Conservation (phyloP, 2,888 invertebrate species). For the Nomada lathburiana region DNA sequence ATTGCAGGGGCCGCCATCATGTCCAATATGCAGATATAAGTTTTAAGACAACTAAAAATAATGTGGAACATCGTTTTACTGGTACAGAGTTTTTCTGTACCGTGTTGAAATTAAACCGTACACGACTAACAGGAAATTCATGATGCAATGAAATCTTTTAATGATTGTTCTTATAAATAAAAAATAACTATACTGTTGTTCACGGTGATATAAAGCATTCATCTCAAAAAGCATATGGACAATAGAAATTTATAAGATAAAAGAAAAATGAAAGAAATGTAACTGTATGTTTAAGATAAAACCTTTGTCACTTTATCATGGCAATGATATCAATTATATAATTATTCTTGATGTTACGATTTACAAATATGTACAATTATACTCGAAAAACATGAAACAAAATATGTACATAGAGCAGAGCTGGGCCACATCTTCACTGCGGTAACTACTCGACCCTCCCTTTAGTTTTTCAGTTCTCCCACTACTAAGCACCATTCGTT, state of each 20-base stretch:
- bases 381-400: too few species aligned
- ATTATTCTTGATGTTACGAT: too few species aligned
- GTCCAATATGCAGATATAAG: conserved; percentile 42
- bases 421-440: too few species aligned
- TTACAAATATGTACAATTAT: too few species aligned
- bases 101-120: neutral
- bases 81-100: conserved; percentile 20
- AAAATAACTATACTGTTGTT: neutral
- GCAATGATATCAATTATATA: too few species aligned
- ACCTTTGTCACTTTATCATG: conserved; percentile 1
- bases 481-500: too few species aligned
- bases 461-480: too few species aligned
- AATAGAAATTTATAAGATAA: neutral
- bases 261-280: neutral
- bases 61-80: neutral
- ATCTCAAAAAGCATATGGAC: too few species aligned
- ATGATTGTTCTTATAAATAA: neutral
- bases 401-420: too few species aligned
- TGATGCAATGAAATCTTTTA: neutral
- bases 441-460: too few species aligned
- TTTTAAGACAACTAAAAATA: neutral
- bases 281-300: neutral
- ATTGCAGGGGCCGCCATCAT: conserved; percentile 14
- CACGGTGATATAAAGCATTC: too few species aligned
- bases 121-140: neutral